Percentiles rank a stretch among this genome's conserved stretches.
These are phyloP conservation scores for Galerucella pusilla DNA, from an alignment of 2,888 invertebrate species.

Conservation along the genomic window DNA sequence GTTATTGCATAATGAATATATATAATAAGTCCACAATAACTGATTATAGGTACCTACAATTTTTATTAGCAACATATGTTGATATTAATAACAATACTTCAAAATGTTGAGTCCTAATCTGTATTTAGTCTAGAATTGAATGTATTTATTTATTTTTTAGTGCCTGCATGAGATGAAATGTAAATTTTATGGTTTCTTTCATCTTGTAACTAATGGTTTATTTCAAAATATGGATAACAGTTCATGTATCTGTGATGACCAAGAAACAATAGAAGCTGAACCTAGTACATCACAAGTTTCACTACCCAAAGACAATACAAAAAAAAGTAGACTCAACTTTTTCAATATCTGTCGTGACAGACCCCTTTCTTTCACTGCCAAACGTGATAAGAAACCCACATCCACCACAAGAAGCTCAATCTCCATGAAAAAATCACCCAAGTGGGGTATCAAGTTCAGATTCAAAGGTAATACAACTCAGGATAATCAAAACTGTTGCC, in stretches of 20 bases:
- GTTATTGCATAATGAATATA: not conserved
- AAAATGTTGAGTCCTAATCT: not conserved
- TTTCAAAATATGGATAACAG: conserved; percentile 45
- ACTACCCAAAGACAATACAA: conserved; percentile 52
- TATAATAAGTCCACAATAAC: not conserved
- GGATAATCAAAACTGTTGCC: conserved; percentile 58
- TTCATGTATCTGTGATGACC: conserved; percentile 57
- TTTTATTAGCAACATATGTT: not conserved
- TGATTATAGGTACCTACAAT: not conserved
- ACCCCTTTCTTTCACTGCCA: conserved; percentile 56
- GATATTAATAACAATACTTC: conserved; percentile 3
- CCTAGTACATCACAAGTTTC: conserved; percentile 49
- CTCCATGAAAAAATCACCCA: conserved; percentile 58
- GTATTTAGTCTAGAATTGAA: not conserved
- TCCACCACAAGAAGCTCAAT: conserved; percentile 37
- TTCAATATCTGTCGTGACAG: conserved; percentile 59
- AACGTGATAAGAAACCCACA: conserved; percentile 37
- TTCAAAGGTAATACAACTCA: conserved; percentile 53
- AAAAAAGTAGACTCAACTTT: conserved; percentile 58
- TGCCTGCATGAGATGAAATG: conserved; percentile 41
- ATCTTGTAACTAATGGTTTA: conserved; percentile 33
- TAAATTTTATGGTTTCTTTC: conserved; percentile 38
- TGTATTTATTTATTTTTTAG: conserved; percentile 21
- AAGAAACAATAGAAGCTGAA: conserved; percentile 54
- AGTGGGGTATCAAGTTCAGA: conserved; percentile 62